Conservation (phyloP, 2,797 vertebrate species). For the Dryobates pubescens region DNA sequence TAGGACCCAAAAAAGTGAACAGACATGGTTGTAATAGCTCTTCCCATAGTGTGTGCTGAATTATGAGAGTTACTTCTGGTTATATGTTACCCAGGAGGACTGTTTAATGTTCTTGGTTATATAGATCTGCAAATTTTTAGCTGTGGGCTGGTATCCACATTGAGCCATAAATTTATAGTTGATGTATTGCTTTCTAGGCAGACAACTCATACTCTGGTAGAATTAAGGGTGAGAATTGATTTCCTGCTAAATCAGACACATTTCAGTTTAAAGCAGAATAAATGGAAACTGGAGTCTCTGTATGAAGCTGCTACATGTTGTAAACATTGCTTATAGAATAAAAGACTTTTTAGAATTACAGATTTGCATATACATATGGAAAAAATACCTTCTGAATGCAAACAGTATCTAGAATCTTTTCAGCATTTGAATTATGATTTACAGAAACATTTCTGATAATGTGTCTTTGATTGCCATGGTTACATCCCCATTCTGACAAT, state of each 20-base stretch:
- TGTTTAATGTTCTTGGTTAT: constrained; percentile 61
- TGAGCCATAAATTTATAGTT: constrained; percentile 65
- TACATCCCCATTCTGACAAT: constrained; percentile 5
- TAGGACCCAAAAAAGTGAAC: constrained; percentile 37
- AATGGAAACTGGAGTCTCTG: background rate
- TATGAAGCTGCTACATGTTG: background rate
- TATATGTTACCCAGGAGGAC: constrained; percentile 49
- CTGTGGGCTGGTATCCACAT: constrained; percentile 54
- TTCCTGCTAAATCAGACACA: constrained; percentile 40
- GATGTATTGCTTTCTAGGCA: constrained; percentile 64
- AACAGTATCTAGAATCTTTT: background rate
- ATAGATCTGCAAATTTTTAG: constrained; percentile 68
- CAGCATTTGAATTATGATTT: constrained; percentile 37
- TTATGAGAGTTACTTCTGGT: constrained; percentile 64
- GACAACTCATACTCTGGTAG: constrained; percentile 17
- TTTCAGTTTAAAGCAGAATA: constrained; percentile 9
- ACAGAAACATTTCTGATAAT: constrained; percentile 36
- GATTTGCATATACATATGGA: background rate
- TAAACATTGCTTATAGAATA: background rate
- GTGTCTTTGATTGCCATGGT: constrained; percentile 6
- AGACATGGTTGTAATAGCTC: constrained; percentile 34
- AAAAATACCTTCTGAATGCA: constrained; percentile 18
- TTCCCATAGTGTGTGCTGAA: constrained; percentile 33
- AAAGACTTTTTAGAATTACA: constrained; percentile 17
- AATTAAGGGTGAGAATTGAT: constrained; percentile 61